Conservation (phyloP, 2,797 vertebrate genomes). For the Sebastes jordani region DNA sequence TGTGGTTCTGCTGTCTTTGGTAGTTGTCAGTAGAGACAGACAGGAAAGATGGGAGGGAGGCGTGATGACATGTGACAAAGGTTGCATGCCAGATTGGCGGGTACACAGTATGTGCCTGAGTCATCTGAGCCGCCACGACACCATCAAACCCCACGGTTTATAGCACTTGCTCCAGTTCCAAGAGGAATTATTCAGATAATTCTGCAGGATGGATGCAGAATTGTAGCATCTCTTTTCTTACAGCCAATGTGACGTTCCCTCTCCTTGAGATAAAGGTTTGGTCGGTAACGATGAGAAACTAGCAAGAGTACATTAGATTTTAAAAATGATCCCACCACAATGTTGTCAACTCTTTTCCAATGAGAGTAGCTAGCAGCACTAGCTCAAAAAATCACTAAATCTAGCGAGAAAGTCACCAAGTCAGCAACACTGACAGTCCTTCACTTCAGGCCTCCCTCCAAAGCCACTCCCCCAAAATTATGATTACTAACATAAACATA, state of each 20-base stretch:
- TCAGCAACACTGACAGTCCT: too few species aligned
- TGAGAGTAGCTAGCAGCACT: too few species aligned
- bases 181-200: constrained; percentile 20
- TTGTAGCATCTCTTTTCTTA: neutral
- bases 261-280: neutral
- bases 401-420: too few species aligned
- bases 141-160: constrained; percentile 51
- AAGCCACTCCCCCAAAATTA: too few species aligned
- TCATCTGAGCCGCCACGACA: constrained; percentile 62
- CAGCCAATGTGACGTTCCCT: neutral
- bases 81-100: constrained; percentile 73
- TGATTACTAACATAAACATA: too few species aligned
- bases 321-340: too few species aligned
- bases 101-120: constrained; percentile 69
- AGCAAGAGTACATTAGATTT: too few species aligned
- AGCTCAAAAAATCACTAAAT: too few species aligned
- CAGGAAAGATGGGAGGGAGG: constrained; percentile 68
- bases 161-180: constrained; percentile 29
- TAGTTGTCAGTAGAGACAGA: constrained; percentile 54
- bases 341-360: too few species aligned
- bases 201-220: constrained; percentile 2
- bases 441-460: too few species aligned
- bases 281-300: too few species aligned
- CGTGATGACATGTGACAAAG: constrained; percentile 69
- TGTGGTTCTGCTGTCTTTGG: constrained; percentile 17